Evolutionary conservation across 1,140 invertebrate species (phyloP).

Genomic region (Contarinia nasturtii): DNA sequence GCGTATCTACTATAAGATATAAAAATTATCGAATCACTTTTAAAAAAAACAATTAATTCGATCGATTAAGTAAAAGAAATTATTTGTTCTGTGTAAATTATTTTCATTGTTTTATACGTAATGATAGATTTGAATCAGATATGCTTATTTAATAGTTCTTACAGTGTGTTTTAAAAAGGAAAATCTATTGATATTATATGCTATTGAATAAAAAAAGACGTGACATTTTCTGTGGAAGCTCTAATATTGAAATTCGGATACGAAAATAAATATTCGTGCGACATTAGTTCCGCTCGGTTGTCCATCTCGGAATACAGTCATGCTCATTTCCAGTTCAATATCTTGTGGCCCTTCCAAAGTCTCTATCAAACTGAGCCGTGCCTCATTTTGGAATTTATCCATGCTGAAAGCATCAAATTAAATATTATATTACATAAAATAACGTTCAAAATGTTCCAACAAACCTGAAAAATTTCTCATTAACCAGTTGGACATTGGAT

Average conservation of each 20-base stretch:
- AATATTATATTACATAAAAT: not conserved
- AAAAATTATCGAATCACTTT: too few relatives aligned
- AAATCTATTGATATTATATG: too few relatives aligned
- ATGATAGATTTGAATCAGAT: too few relatives aligned
- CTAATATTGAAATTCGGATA: slow-evolving; percentile 45
- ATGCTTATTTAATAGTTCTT: too few relatives aligned
- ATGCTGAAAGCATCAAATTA: slow-evolving; percentile 24
- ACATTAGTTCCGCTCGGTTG: slow-evolving; percentile 57
- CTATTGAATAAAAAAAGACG: not conserved
- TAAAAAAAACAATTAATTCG: too few relatives aligned
- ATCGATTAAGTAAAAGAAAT: too few relatives aligned
- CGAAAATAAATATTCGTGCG: slow-evolving; percentile 65
- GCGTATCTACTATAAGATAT: too few relatives aligned
- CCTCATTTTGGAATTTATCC: slow-evolving; percentile 37
- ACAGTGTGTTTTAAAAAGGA: too few relatives aligned
- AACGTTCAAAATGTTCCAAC: slow-evolving; percentile 6
- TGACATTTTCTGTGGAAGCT: not conserved
- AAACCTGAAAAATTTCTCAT: slow-evolving; percentile 45
- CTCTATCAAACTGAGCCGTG: slow-evolving; percentile 47
- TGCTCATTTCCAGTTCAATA: slow-evolving; percentile 65
- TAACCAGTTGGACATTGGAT: slow-evolving; percentile 34
- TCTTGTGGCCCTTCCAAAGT: slow-evolving; percentile 71
- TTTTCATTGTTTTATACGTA: too few relatives aligned
- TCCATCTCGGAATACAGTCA: slow-evolving; percentile 58
- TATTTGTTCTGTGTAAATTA: too few relatives aligned